Evolutionary conservation across 2,888 invertebrate species (phyloP).

Genomic region (Thelaira solivaga): DNA sequence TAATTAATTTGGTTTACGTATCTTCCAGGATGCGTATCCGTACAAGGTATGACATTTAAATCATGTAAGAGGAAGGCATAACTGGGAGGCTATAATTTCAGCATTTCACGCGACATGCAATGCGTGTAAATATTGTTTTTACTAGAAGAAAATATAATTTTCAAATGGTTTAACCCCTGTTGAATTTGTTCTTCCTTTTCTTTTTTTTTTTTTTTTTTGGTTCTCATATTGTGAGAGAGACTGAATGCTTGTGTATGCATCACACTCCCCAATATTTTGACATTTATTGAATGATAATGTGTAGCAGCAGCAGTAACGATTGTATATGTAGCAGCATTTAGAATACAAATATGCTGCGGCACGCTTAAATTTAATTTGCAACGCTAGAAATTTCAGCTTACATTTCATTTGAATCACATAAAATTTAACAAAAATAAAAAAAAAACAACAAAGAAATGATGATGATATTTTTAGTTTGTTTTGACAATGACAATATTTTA

Average conservation of each 20-base stretch:
- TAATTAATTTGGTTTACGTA: conserved; percentile 29
- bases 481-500: too few species aligned
- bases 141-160: background rate
- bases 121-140: conserved; percentile 38
- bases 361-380: conserved; percentile 38
- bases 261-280: conserved; percentile 42
- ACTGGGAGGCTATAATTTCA: conserved; percentile 33
- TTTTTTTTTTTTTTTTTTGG: too few species aligned
- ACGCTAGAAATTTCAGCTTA: conserved; percentile 22
- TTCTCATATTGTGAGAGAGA: background rate
- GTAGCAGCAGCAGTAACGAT: too few species aligned
- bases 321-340: conserved; percentile 27
- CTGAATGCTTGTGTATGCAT: background rate
- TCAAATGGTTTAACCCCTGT: conserved; percentile 37
- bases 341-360: conserved; percentile 32
- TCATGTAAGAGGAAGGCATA: conserved; percentile 40
- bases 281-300: conserved; percentile 49
- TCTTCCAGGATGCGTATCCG: background rate
- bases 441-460: too few species aligned
- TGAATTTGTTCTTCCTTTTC: background rate
- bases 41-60: conserved; percentile 27
- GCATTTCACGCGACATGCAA: conserved; percentile 44
- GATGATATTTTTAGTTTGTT: too few species aligned
- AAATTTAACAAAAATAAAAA: background rate
- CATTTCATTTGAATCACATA: conserved; percentile 25